Conservation (phyloP, 2,797 vertebrate genomes). For the Pachyuromys duprasi region DNA sequence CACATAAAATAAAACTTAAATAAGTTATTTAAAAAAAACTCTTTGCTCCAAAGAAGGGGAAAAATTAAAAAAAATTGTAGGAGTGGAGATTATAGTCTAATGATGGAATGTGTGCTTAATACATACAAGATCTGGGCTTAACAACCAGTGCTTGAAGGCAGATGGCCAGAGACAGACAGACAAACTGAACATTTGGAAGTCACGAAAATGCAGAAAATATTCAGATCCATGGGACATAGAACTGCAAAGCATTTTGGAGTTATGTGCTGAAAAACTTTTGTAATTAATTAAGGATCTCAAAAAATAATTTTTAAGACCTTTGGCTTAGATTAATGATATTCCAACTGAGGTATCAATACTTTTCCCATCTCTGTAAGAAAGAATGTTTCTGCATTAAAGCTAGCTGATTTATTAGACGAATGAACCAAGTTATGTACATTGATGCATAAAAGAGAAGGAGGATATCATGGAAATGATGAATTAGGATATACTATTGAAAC, state of each 20-base stretch:
- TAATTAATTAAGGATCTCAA: constrained; percentile 45
- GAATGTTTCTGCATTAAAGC: constrained; percentile 34
- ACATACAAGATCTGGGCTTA: background rate
- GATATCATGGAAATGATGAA: constrained; percentile 24
- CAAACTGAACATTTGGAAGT: constrained; percentile 24
- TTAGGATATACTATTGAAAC: background rate
- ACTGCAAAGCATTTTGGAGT: constrained; percentile 20
- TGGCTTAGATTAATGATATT: constrained; percentile 27
- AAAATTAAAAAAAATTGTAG: too few relatives aligned
- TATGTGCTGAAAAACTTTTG: background rate
- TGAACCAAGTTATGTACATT: background rate
- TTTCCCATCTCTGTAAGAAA: constrained; percentile 32
- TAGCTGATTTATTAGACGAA: background rate
- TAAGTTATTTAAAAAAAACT: too few relatives aligned
- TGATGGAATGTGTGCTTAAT: background rate
- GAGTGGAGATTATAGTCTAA: background rate
- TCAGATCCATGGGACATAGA: background rate
- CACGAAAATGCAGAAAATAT: constrained; percentile 21
- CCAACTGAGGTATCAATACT: background rate
- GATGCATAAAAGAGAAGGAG: constrained; percentile 6
- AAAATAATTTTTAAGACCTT: constrained; percentile 15
- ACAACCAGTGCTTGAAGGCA: background rate
- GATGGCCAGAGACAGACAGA: background rate
- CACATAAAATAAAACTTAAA: too few relatives aligned
- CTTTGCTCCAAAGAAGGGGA: too few relatives aligned